Evolutionary conservation across 2,797 vertebrate genomes (phyloP).

Genomic region (Ataeniobius toweri): DNA sequence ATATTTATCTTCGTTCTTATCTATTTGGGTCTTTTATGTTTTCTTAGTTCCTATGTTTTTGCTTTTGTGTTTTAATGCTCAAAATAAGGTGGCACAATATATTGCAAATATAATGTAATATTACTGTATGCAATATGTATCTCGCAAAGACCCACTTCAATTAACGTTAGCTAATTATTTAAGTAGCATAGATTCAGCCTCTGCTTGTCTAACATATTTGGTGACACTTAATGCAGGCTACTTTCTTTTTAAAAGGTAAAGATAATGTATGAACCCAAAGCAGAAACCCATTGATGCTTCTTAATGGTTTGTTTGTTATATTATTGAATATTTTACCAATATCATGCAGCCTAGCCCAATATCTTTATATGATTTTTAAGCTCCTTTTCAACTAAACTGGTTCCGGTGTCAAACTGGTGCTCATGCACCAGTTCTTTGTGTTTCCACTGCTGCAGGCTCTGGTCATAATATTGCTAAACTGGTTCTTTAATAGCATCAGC

Average conservation of each 20-base stretch:
- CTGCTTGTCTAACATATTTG: not conserved
- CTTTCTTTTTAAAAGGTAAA: not conserved
- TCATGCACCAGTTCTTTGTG: no score
- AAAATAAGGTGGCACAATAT: not conserved
- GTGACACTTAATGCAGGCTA: not conserved
- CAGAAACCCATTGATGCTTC: not conserved
- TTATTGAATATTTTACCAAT: conserved; percentile 1
- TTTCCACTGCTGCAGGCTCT: no score
- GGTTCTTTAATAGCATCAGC: no score
- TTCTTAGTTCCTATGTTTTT: not conserved
- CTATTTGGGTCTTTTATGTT: not conserved
- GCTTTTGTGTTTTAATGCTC: not conserved
- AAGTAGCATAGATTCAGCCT: not conserved
- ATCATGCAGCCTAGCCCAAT: not conserved
- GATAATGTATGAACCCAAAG: not conserved
- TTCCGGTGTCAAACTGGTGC: no score
- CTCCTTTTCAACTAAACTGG: not conserved
- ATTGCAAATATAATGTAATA: not conserved
- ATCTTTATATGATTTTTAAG: not conserved
- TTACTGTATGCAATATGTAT: not conserved
- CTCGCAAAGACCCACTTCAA: not conserved
- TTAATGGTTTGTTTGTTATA: not conserved
- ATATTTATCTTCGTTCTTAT: not conserved
- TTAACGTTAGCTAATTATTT: not conserved
- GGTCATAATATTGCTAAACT: no score